These are phyloP conservation scores for Meloidogyne chitwoodi DNA, from an alignment of 1,140 invertebrate species.

Conservation along the genomic window DNA sequence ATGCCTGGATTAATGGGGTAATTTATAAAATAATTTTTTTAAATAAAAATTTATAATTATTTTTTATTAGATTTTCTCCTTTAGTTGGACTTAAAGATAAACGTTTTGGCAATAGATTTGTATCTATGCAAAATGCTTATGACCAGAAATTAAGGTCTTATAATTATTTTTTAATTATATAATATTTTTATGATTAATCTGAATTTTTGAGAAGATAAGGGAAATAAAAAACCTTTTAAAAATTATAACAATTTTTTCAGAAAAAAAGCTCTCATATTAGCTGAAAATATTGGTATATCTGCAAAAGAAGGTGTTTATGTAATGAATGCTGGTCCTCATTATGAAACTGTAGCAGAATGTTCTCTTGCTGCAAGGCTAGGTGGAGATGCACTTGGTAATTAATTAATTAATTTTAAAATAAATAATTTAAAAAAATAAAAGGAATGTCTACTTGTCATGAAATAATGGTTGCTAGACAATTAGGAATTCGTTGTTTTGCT, in stretches of 20 bases:
- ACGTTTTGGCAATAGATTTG: slow-evolving; percentile 65
- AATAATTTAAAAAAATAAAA: slow-evolving; percentile 5
- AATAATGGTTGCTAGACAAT: slow-evolving; percentile 64
- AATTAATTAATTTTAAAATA: not conserved
- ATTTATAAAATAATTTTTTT: not conserved
- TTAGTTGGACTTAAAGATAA: slow-evolving; percentile 58
- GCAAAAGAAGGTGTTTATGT: slow-evolving; percentile 64
- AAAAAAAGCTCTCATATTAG: slow-evolving; percentile 58
- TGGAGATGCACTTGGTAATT: slow-evolving; percentile 56
- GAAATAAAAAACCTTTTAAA: no score
- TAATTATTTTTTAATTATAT: not conserved
- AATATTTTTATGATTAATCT: slow-evolving; percentile 18
- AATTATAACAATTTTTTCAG: slow-evolving; percentile 46
- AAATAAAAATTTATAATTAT: not conserved
- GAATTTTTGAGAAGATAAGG: no score
- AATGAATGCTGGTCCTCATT: slow-evolving; percentile 63
- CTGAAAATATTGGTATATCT: slow-evolving; percentile 54
- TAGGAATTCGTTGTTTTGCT: slow-evolving; percentile 63
- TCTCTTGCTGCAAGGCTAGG: slow-evolving; percentile 60
- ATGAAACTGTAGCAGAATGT: slow-evolving; percentile 64
- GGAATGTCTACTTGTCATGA: slow-evolving; percentile 64
- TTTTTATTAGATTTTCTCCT: slow-evolving; percentile 32
- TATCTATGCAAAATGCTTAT: slow-evolving; percentile 63
- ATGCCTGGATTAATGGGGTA: slow-evolving; percentile 54
- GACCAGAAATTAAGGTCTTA: slow-evolving; percentile 55